These are phyloP conservation scores for Ormyrus nitidulus DNA, from an alignment of 2,888 invertebrate species.

Conservation along the genomic window DNA sequence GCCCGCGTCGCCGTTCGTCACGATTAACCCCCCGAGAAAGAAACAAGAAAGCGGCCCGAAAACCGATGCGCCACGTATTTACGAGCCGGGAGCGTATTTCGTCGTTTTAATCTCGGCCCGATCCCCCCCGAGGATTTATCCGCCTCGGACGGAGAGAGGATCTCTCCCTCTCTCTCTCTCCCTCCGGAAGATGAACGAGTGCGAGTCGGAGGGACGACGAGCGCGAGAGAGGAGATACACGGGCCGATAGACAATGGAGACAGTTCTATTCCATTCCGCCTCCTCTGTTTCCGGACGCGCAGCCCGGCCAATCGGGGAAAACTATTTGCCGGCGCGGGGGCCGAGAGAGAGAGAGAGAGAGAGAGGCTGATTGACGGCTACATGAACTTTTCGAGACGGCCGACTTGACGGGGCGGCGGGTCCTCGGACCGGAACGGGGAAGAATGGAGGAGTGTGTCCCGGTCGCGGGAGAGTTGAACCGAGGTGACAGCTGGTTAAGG, in stretches of 20 bases:
- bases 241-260: slow-evolving; percentile 24
- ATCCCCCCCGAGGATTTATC: slow-evolving; percentile 47
- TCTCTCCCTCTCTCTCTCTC: not conserved
- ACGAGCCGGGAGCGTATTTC: not conserved
- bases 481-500: slow-evolving; percentile 43
- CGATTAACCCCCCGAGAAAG: no score
- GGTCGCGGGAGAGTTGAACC: slow-evolving; percentile 25
- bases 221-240: not conserved
- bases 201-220: slow-evolving; percentile 4
- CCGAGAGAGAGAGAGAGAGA: no score
- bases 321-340: slow-evolving; percentile 44
- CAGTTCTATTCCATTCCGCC: slow-evolving; percentile 30
- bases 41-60: no score
- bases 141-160: slow-evolving; percentile 27
- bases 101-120: slow-evolving; percentile 58
- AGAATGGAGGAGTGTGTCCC: not conserved
- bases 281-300: no score
- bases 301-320: slow-evolving; percentile 44
- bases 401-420: slow-evolving; percentile 2
- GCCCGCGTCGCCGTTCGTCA: no score
- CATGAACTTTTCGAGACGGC: slow-evolving; percentile 45
- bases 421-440: not conserved
- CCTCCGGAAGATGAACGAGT: slow-evolving; percentile 21
- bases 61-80: no score
- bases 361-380: slow-evolving; percentile 45